A percentile compares a stretch with the other conserved stretches of the same genome.
Evolutionary conservation across 53 echinoderm and acorn worm species (phyloP).

Genomic region (Glandiceps talaboti): DNA sequence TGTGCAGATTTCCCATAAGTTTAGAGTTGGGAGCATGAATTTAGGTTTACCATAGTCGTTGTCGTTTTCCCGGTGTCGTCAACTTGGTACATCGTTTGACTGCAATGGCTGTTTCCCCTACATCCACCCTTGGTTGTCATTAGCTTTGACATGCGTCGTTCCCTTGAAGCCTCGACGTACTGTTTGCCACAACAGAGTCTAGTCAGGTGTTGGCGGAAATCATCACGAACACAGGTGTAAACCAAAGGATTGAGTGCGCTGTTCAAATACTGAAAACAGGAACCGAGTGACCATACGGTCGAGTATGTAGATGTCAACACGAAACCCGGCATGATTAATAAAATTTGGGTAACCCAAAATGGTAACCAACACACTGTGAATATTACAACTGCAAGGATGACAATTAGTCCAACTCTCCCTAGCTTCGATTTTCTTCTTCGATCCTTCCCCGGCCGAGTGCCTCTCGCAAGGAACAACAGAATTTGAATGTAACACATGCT

Average conservation of each 20-base stretch:
- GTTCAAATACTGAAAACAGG: not conserved
- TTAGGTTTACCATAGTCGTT: not conserved
- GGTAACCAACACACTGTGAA: not conserved
- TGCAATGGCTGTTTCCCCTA: not conserved
- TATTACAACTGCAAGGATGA: not conserved
- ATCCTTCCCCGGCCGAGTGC: not conserved
- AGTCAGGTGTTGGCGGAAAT: not conserved
- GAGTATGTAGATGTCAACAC: not conserved
- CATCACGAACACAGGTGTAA: not conserved
- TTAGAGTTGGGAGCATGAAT: not conserved
- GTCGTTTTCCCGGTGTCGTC: not conserved
- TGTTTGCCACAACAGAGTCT: not conserved
- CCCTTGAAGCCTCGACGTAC: not conserved
- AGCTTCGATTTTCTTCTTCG: not conserved
- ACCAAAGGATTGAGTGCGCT: not conserved
- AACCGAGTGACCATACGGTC: not conserved
- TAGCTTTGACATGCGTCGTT: not conserved
- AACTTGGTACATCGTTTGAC: not conserved
- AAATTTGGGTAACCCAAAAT: not conserved
- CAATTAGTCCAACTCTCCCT: not conserved
- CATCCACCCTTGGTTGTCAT: not conserved
- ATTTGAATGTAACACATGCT: not conserved
- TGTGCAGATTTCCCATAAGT: not conserved
- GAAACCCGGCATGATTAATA: not conserved
- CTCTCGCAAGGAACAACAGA: not conserved